A percentile compares a stretch with the other conserved stretches of the same genome.
Evolutionary conservation across 2,797 vertebrate genomes (phyloP).

Genomic region (Myoxocephalus aenaeus): DNA sequence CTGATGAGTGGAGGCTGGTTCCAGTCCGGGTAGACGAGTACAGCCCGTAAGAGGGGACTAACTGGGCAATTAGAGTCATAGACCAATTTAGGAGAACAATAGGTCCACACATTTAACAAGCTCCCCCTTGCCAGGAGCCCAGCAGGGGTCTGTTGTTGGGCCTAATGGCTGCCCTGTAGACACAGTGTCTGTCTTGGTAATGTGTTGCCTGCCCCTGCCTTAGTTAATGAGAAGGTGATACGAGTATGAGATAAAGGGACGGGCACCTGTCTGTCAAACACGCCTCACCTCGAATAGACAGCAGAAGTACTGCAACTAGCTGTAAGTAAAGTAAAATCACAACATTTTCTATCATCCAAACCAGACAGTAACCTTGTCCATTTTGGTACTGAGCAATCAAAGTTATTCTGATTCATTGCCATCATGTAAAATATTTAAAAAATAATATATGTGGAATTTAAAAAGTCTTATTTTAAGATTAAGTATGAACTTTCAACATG

Average conservation of each 20-base stretch:
- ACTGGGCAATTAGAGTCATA: constrained; percentile 84
- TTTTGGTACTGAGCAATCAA: not conserved
- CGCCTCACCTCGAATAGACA: not conserved
- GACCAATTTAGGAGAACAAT: constrained; percentile 87
- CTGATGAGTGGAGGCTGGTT: constrained; percentile 70
- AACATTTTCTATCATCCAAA: not conserved
- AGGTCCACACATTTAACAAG: constrained; percentile 78
- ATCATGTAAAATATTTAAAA: too few relatives aligned
- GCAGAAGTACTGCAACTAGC: not conserved
- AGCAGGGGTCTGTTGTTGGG: constrained; percentile 80
- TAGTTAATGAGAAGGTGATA: constrained; percentile 63
- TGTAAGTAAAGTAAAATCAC: not conserved
- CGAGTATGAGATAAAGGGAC: constrained; percentile 22
- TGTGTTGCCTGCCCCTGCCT: constrained; percentile 65
- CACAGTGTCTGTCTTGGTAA: constrained; percentile 84
- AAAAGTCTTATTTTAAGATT: not conserved
- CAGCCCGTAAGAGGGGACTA: constrained; percentile 77
- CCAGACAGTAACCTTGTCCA: not conserved
- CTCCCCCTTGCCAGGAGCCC: constrained; percentile 73
- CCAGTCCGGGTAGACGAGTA: constrained; percentile 76
- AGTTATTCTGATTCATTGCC: not conserved
- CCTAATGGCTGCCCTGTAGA: constrained; percentile 82
- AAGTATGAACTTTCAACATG: not conserved
- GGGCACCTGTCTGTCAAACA: constrained; percentile 70
- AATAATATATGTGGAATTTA: too few relatives aligned